Percentiles rank a stretch among this genome's conserved stretches.
Conservation (phyloP, 2,888 invertebrate genomes). For the Laspeyria flexula region DNA sequence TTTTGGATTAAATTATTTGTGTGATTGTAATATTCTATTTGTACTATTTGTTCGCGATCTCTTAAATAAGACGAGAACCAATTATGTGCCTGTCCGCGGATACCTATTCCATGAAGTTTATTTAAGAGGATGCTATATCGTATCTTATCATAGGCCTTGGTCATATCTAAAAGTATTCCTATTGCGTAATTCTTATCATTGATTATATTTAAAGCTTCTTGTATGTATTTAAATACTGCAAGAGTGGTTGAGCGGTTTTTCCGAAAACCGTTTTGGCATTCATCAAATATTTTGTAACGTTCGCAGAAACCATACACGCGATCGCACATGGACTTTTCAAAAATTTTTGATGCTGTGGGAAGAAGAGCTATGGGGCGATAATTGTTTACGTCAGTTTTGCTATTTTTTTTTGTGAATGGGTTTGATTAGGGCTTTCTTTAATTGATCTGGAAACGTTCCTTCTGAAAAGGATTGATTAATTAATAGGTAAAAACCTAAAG, state of each 20-base stretch:
- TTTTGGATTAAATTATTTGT: background rate
- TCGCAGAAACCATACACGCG: conserved; percentile 8
- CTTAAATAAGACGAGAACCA: background rate
- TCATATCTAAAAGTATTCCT: background rate
- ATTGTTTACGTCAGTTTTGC: conserved; percentile 1
- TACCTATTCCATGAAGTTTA: background rate
- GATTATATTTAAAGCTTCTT: background rate
- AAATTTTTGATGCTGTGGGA: conserved; percentile 9
- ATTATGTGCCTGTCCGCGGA: background rate
- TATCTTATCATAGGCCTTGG: background rate
- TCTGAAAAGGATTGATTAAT: background rate
- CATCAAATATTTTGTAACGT: conserved; percentile 9
- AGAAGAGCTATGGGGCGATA: conserved; percentile 1
- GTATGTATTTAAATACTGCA: no score
- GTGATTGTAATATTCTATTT: background rate
- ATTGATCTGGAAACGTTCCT: background rate
- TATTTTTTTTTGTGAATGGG: conserved; percentile 6
- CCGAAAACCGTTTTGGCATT: conserved; percentile 11
- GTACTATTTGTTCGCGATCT: background rate
- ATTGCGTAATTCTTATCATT: background rate
- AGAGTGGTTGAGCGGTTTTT: conserved; percentile 1
- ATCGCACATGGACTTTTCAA: conserved; percentile 8
- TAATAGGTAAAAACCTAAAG: background rate
- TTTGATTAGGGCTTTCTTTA: background rate
- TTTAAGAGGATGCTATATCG: background rate